These are phyloP conservation scores for Pelmatolapia mariae DNA, from an alignment of 2,113 vertebrate genomes.

Conservation along the genomic window DNA sequence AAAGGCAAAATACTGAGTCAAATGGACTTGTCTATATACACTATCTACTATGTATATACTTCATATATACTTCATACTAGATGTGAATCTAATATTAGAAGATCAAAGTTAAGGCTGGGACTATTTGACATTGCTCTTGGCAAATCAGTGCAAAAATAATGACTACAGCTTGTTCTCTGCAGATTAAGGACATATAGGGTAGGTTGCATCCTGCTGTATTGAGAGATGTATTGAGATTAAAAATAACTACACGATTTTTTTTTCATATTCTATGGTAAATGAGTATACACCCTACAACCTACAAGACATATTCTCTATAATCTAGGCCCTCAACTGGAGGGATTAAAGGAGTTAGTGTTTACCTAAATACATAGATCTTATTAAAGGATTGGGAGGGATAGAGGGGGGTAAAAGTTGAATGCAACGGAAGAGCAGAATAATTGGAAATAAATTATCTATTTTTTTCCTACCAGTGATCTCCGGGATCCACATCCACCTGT, in stretches of 20 bases:
- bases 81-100: not conserved
- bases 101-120: not conserved
- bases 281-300: not conserved
- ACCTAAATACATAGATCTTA: not conserved
- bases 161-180: not conserved
- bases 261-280: not conserved
- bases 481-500: constrained; percentile 1
- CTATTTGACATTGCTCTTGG: not conserved
- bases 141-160: not conserved
- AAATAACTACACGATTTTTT: not conserved
- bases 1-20: not conserved
- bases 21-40: not conserved
- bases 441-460: not conserved
- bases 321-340: not conserved
- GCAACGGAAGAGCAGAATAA: not conserved
- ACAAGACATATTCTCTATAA: not conserved
- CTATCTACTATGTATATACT: not conserved
- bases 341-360: not conserved
- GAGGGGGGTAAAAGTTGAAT: not conserved
- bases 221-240: not conserved
- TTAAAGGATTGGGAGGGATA: not conserved
- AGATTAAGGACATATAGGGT: not conserved
- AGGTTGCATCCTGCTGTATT: not conserved
- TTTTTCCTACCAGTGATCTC: constrained; percentile 17
- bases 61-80: not conserved